Percentiles rank a stretch among this genome's conserved stretches.
Conservation (phyloP, 1,140 invertebrate species). For the Mercenaria mercenaria region DNA sequence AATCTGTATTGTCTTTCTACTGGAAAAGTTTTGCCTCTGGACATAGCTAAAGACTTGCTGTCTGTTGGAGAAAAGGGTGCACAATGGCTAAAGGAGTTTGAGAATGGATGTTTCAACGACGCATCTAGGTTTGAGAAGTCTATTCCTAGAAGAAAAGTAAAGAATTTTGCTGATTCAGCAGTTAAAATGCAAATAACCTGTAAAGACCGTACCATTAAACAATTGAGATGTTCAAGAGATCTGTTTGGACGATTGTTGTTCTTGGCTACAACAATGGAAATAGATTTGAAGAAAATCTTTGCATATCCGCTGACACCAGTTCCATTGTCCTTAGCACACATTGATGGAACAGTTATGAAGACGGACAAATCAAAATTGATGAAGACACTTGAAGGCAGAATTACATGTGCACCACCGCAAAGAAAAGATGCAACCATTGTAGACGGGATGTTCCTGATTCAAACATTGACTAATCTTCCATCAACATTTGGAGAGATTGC, state of each 20-base stretch:
- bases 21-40: constrained; percentile 10
- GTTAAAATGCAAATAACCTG: not conserved
- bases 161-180: not conserved
- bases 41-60: not conserved
- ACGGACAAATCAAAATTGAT: constrained; percentile 39
- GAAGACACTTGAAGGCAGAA: not conserved
- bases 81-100: constrained; percentile 13
- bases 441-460: constrained; percentile 42
- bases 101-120: not conserved
- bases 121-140: not conserved
- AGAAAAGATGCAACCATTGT: constrained; percentile 25
- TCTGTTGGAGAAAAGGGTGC: not conserved
- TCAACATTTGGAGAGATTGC: constrained; percentile 4
- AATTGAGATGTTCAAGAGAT: constrained; percentile 38
- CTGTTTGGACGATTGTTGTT: constrained; percentile 35
- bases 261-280: constrained; percentile 14
- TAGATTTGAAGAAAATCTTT: constrained; percentile 32
- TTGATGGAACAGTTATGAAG: constrained; percentile 16
- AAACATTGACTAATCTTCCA: constrained; percentile 5
- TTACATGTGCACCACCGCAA: not conserved
- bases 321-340: constrained; percentile 2
- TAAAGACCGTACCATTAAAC: not conserved
- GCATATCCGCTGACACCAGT: constrained; percentile 16
- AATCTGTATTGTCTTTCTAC: constrained; percentile 20
- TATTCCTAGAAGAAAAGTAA: not conserved